Conservation (phyloP, 1,140 invertebrate species). For the Ceratosolen solmsi region DNA sequence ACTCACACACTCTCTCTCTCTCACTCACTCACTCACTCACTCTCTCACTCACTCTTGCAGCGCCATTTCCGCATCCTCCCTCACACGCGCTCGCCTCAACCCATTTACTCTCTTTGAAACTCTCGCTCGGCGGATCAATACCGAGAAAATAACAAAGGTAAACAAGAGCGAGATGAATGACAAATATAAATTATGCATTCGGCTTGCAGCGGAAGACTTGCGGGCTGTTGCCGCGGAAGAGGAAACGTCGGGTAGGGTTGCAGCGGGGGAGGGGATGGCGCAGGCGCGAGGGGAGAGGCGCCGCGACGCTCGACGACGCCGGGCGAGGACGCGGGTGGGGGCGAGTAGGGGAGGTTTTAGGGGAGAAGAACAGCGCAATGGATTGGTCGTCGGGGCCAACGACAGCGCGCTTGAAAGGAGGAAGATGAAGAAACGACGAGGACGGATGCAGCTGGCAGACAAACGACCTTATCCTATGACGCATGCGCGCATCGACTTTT, state of each 20-base stretch:
- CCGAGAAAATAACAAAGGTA: slow-evolving; percentile 67
- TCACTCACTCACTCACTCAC: not conserved
- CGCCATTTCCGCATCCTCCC: slow-evolving; percentile 50
- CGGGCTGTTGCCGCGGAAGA: not conserved
- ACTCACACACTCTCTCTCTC: slow-evolving; percentile 21
- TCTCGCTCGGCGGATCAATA: slow-evolving; percentile 67
- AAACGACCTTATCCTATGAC: not conserved
- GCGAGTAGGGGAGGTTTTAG: not conserved
- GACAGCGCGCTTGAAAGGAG: not conserved
- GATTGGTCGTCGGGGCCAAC: slow-evolving; percentile 9
- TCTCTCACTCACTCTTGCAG: not conserved
- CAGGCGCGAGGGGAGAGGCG: not conserved
- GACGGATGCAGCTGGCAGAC: not conserved
- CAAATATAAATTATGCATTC: slow-evolving; percentile 68
- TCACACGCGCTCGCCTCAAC: slow-evolving; percentile 55
- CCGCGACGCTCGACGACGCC: slow-evolving; percentile 15
- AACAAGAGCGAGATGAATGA: slow-evolving; percentile 66
- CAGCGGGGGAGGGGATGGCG: not conserved
- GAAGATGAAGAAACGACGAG: slow-evolving; percentile 18
- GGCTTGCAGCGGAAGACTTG: slow-evolving; percentile 55
- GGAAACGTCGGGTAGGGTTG: not conserved
- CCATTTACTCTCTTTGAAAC: slow-evolving; percentile 69
- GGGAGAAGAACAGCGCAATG: not conserved
- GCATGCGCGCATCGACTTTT: slow-evolving; percentile 9
- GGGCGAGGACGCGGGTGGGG: slow-evolving; percentile 52